phyloP scores from a whole-genome alignment of 64 coral and sea anemone genomes.

The Porites australiensis region DNA sequence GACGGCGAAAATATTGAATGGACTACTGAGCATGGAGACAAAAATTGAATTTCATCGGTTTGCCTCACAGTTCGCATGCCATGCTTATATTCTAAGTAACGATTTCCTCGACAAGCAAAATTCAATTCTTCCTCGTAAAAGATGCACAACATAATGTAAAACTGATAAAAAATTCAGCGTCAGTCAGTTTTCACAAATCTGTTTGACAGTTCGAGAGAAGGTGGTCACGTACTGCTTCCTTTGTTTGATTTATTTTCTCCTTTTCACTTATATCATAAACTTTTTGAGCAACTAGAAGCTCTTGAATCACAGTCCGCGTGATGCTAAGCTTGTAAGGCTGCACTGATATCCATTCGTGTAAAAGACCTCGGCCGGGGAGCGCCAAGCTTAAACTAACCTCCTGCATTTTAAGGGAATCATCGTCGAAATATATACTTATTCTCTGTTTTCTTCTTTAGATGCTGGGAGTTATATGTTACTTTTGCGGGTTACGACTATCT shows the following conservation, averaged over 20 bases:
- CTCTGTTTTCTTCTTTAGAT: neutral
- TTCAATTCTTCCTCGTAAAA: too few species aligned
- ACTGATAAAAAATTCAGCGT: neutral
- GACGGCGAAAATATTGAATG: neutral
- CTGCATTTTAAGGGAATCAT: neutral
- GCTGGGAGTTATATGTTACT: neutral
- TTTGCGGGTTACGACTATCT: neutral
- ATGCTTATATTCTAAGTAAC: too few species aligned
- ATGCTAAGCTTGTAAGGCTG: too few species aligned
- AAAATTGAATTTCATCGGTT: too few species aligned
- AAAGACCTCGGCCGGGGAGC: too few species aligned
- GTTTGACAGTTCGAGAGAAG: neutral
- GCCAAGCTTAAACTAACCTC: too few species aligned
- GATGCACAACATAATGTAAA: too few species aligned
- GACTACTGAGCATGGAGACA: neutral
- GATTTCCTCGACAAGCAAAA: too few species aligned
- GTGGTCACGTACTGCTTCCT: neutral
- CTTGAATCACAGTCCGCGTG: neutral
- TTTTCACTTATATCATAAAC: neutral
- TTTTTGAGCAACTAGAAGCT: neutral
- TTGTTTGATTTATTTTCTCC: neutral
- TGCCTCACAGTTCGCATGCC: too few species aligned
- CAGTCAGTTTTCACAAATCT: neutral
- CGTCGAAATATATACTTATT: neutral
- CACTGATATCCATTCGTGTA: too few species aligned